Evolutionary conservation across 1,140 invertebrate species (phyloP).

Genomic region (Dryas iulia): DNA sequence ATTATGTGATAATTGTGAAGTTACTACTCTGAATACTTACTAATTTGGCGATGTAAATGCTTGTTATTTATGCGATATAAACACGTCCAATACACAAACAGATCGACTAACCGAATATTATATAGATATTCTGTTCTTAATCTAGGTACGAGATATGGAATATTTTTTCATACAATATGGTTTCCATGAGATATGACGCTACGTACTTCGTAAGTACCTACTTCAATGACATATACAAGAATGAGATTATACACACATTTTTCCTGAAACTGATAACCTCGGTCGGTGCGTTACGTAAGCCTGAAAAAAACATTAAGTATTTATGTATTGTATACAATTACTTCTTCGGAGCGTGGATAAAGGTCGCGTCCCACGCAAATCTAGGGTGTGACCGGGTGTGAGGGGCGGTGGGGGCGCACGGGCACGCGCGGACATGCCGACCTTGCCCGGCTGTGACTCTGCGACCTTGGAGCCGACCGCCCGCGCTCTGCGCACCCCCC

Average conservation of each 20-base stretch:
- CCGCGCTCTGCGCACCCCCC: conserved; percentile 38
- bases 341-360: conserved; percentile 74
- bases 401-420: conserved; percentile 44
- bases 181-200: neutral
- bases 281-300: conserved; percentile 40
- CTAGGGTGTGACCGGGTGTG: conserved; percentile 65
- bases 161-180: neutral
- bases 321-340: conserved; percentile 71
- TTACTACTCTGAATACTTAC: no score
- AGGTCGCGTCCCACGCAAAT: conserved; percentile 77
- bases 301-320: conserved; percentile 65
- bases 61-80: no score
- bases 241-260: conserved; percentile 27
- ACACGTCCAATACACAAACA: no score
- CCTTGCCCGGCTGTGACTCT: conserved; percentile 78
- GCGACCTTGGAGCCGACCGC: conserved; percentile 71
- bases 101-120: no score
- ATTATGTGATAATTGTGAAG: no score
- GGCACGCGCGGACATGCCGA: conserved; percentile 74
- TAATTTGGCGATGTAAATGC: no score
- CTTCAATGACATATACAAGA: conserved; percentile 24
- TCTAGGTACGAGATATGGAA: no score
- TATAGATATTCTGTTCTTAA: no score
- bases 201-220: conserved; percentile 1
- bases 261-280: conserved; percentile 39